Base-by-base conservation (phyloP, 2,113 vertebrate species). In the Pseudorectes ferrugineus region DNA sequence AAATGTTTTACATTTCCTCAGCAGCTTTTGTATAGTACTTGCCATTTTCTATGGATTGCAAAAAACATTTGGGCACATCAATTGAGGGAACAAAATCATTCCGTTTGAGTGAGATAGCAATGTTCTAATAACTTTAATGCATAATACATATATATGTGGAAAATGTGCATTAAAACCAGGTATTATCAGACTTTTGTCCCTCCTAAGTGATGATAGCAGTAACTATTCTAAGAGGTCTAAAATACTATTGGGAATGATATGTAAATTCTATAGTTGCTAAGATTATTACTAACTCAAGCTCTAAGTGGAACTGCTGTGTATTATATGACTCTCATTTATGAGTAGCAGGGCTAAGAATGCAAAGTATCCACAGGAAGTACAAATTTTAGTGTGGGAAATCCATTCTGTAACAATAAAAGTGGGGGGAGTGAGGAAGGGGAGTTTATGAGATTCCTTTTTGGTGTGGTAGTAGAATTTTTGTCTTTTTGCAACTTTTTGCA, bases 401-500 rank as follows among this genome's bases (percentile, higher is more conserved):
- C 6, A 24, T 38, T 71, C 46, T 48, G 11, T 49, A 26, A 11
- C 28, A 81, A 31, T 14, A 49, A 48, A 84, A 62, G 4, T 2
- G 3, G 2, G 6, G 5, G 3, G 5, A 38, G 2, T 26, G 9
- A 35, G 20, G 38, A 63, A 46, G 31, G 4, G 4, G 24, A 76
- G 18, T 22, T 51, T 5, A 23, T 43, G 14, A 21, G 5, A 33
- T 78, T 74, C 45, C 13, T 71, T 57, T 88, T 55, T 19, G 10
- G 8, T 58, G 14, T n/a, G 8, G 22, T 48, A 20, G 16, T 36
- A 36, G 11, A 57, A 57, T 19, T 65, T 72, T 51, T 22, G 24
- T 23, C 15, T 79, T 77, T 35, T 42, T 85, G 43, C 24, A 54
- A 38, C 7, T 15, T 74, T 55, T 68, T 68, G 54, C 68, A 11